Evolutionary conservation across 2,888 invertebrate species (phyloP), one percentile per base, ranked within the genome.

Genomic region (Exephanes ischioxanthus): DNA sequence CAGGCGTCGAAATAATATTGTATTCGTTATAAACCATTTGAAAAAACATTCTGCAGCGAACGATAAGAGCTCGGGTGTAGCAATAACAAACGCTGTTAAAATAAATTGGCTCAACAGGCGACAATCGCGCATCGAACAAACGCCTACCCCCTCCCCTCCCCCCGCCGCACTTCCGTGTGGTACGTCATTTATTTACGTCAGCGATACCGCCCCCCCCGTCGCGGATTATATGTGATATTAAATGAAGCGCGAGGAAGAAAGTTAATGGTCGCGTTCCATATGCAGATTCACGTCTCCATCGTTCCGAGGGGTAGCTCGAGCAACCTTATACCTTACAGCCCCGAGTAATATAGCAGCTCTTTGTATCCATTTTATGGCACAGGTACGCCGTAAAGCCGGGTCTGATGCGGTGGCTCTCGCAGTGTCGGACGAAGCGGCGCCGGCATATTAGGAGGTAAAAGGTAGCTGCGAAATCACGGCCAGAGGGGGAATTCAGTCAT

Each of bases 221-320:
- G 70, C 67, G 76, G 88, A 90, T 90, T 89, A 89, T 90, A 87
- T 85, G 89, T 67, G 72, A 90, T 91, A 93, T 93, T 93, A 92
- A 93, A 93, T 93, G 92, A 93, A 93, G 91, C 92, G 89, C 89
- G 87, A 86, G 85, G 91, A 92, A 93, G 93, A 92, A 92, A 92
- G 91, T 93, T 93, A 91, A 93, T 91, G 92, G 80, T 67, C 90
- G 88, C 89, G 90, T 92, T 93, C 93, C 93, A 93, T 92, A 93
- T 93, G 93, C 93, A 93, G 92, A 93, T 93, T 92, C 92, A 90
- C 91, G 91, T 90, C 90, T 91, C 88, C 89, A 88, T 86, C 84
- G 82, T 86, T 84, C 85, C 87, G 87, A 78, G 83, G 84, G 80
- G 81, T 87, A 85, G 80, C 86, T 89, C 81, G 81, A 16, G 45